A percentile compares a stretch with the other conserved stretches of the same genome.
These are phyloP conservation scores for Artibeus jamaicensis DNA, from an alignment of 2,797 vertebrate species.

Conservation along the genomic window DNA sequence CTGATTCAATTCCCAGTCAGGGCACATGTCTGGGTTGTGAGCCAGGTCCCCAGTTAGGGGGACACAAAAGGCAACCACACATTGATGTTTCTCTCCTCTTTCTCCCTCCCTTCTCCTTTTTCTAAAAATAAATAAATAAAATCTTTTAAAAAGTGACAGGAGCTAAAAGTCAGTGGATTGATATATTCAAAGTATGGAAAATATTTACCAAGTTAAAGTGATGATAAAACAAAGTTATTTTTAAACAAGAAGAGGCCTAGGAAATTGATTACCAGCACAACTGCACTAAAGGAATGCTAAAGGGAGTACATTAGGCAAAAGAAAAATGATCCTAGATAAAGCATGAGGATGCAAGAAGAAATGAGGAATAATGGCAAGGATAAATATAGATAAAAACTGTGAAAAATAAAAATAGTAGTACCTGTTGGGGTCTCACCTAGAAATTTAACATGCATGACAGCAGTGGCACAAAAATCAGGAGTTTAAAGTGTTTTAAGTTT, in stretches of 20 bases:
- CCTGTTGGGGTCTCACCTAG: neutral
- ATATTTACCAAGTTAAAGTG: neutral
- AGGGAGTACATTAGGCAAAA: neutral
- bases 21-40: no score
- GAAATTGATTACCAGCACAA: neutral
- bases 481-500: neutral
- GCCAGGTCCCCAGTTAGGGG: no score
- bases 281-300: neutral
- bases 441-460: neutral
- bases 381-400: neutral
- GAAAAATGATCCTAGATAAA: neutral
- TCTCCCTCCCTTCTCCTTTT: no score
- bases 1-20: no score
- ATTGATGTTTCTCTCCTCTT: no score
- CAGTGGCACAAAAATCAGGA: neutral
- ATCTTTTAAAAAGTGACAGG: neutral
- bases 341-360: neutral
- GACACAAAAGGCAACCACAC: no score
- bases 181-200: neutral
- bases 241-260: neutral
- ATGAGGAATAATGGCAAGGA: neutral
- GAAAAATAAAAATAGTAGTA: neutral
- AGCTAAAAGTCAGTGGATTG: neutral
- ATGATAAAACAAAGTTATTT: neutral
- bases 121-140: no score